These are phyloP conservation scores for Parelbella ahira DNA, from an alignment of 2,888 invertebrate genomes.

Conservation along the genomic window DNA sequence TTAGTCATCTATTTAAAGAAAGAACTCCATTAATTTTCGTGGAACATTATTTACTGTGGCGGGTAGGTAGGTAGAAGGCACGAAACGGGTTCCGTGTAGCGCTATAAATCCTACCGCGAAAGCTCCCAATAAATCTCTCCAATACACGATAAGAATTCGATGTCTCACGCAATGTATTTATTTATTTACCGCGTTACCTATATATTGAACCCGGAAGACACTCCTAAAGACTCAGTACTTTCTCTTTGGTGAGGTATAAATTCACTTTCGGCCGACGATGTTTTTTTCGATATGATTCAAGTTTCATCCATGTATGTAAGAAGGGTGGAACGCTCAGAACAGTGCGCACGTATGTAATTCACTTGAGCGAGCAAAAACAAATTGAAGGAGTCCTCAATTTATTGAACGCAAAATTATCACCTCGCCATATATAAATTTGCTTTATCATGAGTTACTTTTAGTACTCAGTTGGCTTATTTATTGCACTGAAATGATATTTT, in stretches of 20 bases:
- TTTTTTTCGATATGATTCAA: conserved; percentile 39
- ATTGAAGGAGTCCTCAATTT: conserved; percentile 46
- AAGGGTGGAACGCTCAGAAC: conserved; percentile 31
- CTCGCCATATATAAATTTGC: conserved; percentile 49
- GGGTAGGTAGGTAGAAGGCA: conserved; percentile 63
- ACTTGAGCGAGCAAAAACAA: conserved; percentile 38
- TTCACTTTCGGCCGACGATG: conserved; percentile 33
- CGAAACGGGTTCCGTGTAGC: conserved; percentile 73
- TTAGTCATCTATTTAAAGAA: conserved; percentile 79
- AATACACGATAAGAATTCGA: conserved; percentile 76
- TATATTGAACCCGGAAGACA: conserved; percentile 57
- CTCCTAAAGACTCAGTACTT: conserved; percentile 46
- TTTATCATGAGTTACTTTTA: conserved; percentile 52
- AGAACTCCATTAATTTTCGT: conserved; percentile 71
- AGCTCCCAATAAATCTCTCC: conserved; percentile 72
- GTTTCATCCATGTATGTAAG: conserved; percentile 37
- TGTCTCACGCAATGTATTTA: conserved; percentile 75
- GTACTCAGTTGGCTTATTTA: conserved; percentile 40
- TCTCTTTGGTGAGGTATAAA: conserved; percentile 40
- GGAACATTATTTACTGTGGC: conserved; percentile 73
- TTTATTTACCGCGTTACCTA: conserved; percentile 50
- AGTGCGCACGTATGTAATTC: conserved; percentile 28
- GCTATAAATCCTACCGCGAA: conserved; percentile 68
- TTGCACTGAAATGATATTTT: conserved; percentile 28
- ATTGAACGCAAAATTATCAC: conserved; percentile 49